Base-by-base conservation (phyloP, 2,888 invertebrate species). In the Rhagium mordax region DNA sequence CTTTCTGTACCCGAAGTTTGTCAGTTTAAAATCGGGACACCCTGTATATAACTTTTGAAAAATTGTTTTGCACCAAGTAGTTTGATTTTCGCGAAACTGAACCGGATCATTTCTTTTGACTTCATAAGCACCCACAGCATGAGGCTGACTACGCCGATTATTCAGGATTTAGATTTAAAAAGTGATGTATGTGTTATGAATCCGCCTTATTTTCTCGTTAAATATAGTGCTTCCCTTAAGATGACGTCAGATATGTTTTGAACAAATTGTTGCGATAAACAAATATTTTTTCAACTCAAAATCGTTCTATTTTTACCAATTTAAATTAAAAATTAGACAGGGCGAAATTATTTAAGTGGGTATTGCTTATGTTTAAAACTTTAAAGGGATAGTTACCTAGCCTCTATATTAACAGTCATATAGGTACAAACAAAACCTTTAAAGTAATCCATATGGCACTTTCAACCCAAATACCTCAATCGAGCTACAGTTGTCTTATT, bases 111-210 rank as follows among this genome's bases (percentile, higher is more conserved):
- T n/a, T n/a, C n/a, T n/a, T 51, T 51, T 51, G 48, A 49, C 24
- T 16, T 20, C 15, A 24, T 64, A 16, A 13, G 61, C 64, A 49
- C 64, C 64, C 64, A 64, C 64, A 62, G 4, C 8, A 62, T 62
- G 47, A 47, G 47, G 21, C 47, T 21, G 62, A 49, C n/a, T 8
- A 49, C 49, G 20, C 48, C 20, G 41, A 33, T 41, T 61, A 61
- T 61, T 61, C 47, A 48, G 62, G 48, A 48, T 24, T 20, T 48
- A 15, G 65, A 65, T 29, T 53, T 65, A 48, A 65, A n/a, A 49
- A 33, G 53, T 65, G 48, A 65, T 53, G 20, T 65, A 65, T 53
- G n/a, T 65, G 65, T 65, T 65, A 65, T 65, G 53, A 53, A 24
- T 47, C 47, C 29, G 53, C 21, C 21, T 18, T 59, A 20, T 29